phyloP scores from a whole-genome alignment of 2,888 invertebrate genomes.

The Sarcophaga caerulescens region DNA sequence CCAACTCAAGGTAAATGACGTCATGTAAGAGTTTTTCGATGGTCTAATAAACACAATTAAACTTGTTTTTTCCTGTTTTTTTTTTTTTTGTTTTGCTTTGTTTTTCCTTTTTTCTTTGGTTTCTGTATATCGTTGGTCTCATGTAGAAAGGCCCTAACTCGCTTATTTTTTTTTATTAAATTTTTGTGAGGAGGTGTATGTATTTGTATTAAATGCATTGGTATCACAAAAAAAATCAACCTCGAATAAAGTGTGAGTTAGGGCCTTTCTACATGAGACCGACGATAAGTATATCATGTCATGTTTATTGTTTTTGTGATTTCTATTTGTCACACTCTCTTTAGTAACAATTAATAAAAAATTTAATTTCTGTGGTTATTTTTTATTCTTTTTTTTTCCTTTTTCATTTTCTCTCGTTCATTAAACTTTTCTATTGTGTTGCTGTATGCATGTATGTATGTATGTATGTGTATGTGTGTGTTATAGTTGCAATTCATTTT shows the following conservation, averaged over 20 bases:
- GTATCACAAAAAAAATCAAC: no score
- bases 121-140: no score
- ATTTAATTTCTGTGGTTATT: conserved; percentile 23
- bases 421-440: conserved; percentile 1
- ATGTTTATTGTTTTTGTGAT: conserved; percentile 21
- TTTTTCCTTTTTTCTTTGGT: neutral
- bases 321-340: conserved; percentile 25
- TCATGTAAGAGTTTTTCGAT: conserved; percentile 32
- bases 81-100: neutral
- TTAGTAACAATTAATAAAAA: conserved; percentile 42
- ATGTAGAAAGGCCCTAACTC: no score
- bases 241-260: no score
- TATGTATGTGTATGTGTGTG: conserved; percentile 1
- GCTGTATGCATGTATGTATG: neutral
- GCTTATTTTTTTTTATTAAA: no score
- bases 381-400: neutral
- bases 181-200: no score
- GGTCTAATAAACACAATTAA: neutral
- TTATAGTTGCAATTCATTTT: conserved; percentile 9
- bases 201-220: no score
- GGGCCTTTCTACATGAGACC: no score
- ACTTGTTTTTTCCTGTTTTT: conserved; percentile 11
- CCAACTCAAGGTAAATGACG: conserved; percentile 56
- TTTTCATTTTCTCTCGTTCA: neutral
- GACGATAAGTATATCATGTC: no score